Percentiles rank a stretch among this genome's conserved stretches.
phyloP scores from a whole-genome alignment of 2,113 vertebrate species.

The Thermophis baileyi region DNA sequence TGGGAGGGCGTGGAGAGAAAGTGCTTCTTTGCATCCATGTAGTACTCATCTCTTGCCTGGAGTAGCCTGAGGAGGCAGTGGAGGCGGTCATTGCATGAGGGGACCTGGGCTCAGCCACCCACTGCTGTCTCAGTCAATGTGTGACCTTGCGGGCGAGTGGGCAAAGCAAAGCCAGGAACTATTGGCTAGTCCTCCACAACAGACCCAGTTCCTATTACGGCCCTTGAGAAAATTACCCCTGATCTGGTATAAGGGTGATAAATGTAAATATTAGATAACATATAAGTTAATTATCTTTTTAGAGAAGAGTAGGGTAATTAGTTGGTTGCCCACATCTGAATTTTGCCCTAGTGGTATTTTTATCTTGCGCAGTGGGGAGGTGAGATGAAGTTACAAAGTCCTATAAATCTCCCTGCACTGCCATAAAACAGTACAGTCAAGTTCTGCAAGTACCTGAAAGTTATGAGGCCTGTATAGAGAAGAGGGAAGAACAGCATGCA shows the following conservation, averaged over 20 bases:
- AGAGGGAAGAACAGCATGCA: slow-evolving; percentile 85
- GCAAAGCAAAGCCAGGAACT: not conserved
- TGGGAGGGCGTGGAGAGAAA: not conserved
- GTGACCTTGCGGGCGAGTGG: not conserved
- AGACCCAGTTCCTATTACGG: not conserved
- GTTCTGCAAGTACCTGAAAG: slow-evolving; percentile 77
- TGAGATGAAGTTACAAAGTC: not conserved
- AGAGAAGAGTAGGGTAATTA: too few species aligned
- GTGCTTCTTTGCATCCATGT: not conserved
- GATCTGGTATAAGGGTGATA: not conserved
- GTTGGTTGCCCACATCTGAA: not conserved
- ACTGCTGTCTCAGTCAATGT: not conserved
- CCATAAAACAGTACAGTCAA: not conserved
- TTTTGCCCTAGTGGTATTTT: not conserved
- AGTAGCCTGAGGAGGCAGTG: not conserved
- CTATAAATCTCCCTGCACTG: not conserved
- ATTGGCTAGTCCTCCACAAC: not conserved
- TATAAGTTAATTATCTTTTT: not conserved
- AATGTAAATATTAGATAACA: not conserved
- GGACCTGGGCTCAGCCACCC: not conserved
- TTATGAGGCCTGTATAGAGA: slow-evolving; percentile 80
- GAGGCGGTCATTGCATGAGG: not conserved
- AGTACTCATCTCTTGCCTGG: not conserved
- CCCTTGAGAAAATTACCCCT: not conserved
- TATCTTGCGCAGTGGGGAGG: not conserved